Evolutionary conservation across 1,140 invertebrate genomes (phyloP), one percentile per base, ranked within the genome.

Genomic region (Solenopsis fugax): DNA sequence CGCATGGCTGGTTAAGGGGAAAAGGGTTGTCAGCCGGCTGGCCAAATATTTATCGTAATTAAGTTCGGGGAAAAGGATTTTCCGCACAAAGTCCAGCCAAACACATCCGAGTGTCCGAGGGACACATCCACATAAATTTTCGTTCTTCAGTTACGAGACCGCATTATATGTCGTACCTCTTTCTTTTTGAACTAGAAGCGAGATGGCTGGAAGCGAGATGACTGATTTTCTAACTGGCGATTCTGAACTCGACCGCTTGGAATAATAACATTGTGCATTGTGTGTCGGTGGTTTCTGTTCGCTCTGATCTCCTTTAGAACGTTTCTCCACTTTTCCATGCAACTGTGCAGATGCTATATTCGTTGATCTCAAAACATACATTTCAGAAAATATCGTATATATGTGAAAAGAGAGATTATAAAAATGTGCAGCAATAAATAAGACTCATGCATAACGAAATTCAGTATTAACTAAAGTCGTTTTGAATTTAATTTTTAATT

Each of bases 41-140:
- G 93, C 89, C 90, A 95, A 95, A 95, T 95, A 95, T 95, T 95
- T 95, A 94, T 94, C 93, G 92, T 94, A 95, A 95, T 95, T 95
- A 94, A 92, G 92, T 69, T 12, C 58, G 52, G 67, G 72, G 67
- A 69, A 78, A 82, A 76, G 76, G 65, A 72, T 91, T 89, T 71
- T 85, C 48, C 62, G 45, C 21, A 24, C 9, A 50, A n/a, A 64
- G 60, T 80, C 54, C 58, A 77, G 80, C 86, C 69, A 62, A 88
- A 82, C 52, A 67, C 76, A 82, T 84, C 45, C 21, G 64, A 85
- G 76, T 76, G 87, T 71, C 34, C 56, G 37, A 34, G 18, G n/a
- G 29, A 29, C 29, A 37, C 50, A 77, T 41, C 87, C 90, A 92
- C 90, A 90, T 73, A 87, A 85, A 92, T 93, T 90, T 92, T 80